Evolutionary conservation across 2,113 vertebrate genomes (phyloP), one percentile per base, ranked within the genome.

Genomic region (Athene cunicularia): DNA sequence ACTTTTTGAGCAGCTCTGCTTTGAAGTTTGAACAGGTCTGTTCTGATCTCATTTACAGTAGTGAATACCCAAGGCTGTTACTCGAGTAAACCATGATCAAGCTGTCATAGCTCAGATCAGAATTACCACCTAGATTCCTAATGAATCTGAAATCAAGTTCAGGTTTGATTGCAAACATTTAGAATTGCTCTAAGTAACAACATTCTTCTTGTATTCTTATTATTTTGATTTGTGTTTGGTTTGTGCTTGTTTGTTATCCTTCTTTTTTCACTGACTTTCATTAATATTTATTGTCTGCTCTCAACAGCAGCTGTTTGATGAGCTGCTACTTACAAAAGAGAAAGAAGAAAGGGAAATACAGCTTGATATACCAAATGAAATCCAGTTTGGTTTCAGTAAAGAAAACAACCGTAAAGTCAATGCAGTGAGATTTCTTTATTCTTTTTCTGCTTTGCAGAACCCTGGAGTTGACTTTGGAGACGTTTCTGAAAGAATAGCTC

Each of bases 381-480:
- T 77, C 50, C 52, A 53, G 15, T 53, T 83, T 43, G 52, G 60
- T 71, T 93, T 95, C 66, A 64, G 59, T 50, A 55, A 79, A 55
- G 64, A 85, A 39, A 84, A 52, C 33, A 85, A 49, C n/a, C 1
- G 4, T 71, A 39, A 91, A 96, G 12, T 30, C 86, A 56, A 50
- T 12, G 64, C 85, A 82, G 50, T 89, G 79, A 88, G 60, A 88
- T 86, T 71, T 95, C 73, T 87, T 33, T 56, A 18, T 84, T 80
- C 6, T 5, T 41, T 72, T 76, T 59, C 21, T 79, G 41, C 68
- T 94, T 84, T 37, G 27, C 97, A 99, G 99, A 99, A 99, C 97
- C 99, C 99, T 0, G 99, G 99, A 3, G 99, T 99, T 79, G 99
- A 99, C 98, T 99, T 99, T 5, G 99, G 99, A 62, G 99, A 99